Conservation (phyloP, 1,140 invertebrate genomes). For the Camponotus vicinus region DNA sequence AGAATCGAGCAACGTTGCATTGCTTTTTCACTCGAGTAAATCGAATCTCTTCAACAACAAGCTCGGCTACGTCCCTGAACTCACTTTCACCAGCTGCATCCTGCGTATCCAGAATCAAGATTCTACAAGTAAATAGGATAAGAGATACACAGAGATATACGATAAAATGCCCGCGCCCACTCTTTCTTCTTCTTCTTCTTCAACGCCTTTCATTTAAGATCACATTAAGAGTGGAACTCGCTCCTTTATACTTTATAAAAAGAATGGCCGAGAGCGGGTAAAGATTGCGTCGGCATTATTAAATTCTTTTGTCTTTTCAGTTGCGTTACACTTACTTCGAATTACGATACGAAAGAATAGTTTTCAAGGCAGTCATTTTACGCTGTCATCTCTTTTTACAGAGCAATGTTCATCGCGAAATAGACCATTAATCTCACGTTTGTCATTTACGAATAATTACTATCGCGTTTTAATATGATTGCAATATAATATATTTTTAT, state of each 20-base stretch:
- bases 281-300: conserved; percentile 67
- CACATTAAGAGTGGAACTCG: conserved; percentile 38
- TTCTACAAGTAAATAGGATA: conserved; percentile 63
- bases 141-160: conserved; percentile 14
- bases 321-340: conserved; percentile 48
- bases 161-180: not conserved
- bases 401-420: not conserved
- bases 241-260: conserved; percentile 40
- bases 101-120: conserved; percentile 64
- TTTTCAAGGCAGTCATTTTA: conserved; percentile 4
- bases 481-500: not conserved
- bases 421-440: conserved; percentile 32
- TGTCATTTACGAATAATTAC: conserved; percentile 21
- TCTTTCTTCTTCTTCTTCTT: conserved; percentile 10
- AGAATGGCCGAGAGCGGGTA: conserved; percentile 54
- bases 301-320: conserved; percentile 57
- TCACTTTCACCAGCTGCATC: conserved; percentile 80
- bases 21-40: not conserved
- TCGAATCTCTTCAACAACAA: conserved; percentile 19
- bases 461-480: not conserved
- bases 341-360: conserved; percentile 21
- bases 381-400: conserved; percentile 28
- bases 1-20: not conserved
- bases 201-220: conserved; percentile 28
- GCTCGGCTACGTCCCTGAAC: conserved; percentile 62